These are phyloP conservation scores for Caenorhabditis brenneri DNA, from an alignment of 1,140 invertebrate species.

Conservation along the genomic window DNA sequence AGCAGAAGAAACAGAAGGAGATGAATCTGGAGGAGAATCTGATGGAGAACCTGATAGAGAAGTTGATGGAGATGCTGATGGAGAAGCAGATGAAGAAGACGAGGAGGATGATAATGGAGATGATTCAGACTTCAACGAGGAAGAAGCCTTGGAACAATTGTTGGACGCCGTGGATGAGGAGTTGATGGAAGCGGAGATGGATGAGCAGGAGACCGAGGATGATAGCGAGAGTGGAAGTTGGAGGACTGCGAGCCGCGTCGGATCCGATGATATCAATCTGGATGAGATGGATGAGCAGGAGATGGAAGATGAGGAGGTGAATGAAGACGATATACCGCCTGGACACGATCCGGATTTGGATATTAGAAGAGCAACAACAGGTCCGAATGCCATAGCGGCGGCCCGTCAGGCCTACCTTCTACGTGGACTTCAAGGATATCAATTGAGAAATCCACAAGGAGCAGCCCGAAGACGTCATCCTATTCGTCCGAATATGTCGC, in stretches of 20 bases:
- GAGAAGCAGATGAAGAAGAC: slow-evolving; percentile 11
- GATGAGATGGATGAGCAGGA: slow-evolving; percentile 4
- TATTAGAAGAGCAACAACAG: neutral
- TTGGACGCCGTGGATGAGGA: neutral
- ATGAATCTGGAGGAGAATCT: neutral
- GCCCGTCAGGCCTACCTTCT: neutral
- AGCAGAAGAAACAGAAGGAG: neutral
- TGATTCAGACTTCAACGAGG: neutral
- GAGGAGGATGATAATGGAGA: neutral
- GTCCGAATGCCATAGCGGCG: neutral
- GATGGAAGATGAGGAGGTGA: neutral
- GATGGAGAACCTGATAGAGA: no score
- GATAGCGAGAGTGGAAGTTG: neutral
- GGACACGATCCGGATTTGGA: neutral
- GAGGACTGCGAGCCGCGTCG: neutral
- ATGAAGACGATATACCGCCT: neutral
- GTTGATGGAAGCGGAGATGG: neutral
- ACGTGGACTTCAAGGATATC: neutral
- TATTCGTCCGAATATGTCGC: neutral
- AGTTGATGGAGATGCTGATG: neutral
- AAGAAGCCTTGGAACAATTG: slow-evolving; percentile 5
- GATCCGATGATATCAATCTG: slow-evolving; percentile 16
- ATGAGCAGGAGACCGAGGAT: neutral
- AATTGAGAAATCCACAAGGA: neutral
- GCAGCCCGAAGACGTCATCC: neutral